These are phyloP conservation scores for Elegia similella DNA, from an alignment of 2,888 invertebrate genomes.

Conservation along the genomic window DNA sequence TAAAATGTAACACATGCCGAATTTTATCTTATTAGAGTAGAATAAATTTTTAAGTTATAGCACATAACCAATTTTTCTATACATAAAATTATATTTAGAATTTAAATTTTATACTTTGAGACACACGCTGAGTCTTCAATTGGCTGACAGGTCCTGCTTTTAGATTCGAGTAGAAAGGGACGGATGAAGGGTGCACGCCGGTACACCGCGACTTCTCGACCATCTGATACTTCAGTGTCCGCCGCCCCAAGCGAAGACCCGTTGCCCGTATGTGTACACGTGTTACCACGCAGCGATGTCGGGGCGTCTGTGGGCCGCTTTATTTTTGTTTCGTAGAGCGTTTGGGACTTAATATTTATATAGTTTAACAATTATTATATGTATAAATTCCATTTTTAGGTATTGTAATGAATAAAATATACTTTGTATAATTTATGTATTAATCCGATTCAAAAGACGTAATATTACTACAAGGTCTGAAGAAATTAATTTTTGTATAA, in stretches of 20 bases:
- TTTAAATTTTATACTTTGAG: conserved; percentile 4
- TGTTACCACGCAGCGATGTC: conserved; percentile 70
- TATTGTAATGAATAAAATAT: neutral
- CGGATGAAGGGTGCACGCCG: conserved; percentile 63
- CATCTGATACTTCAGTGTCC: conserved; percentile 74
- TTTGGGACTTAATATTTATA: conserved; percentile 4
- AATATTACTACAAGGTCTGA: no score
- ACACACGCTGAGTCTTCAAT: conserved; percentile 50
- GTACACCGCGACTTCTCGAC: conserved; percentile 73
- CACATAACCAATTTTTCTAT: neutral
- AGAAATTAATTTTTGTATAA: no score
- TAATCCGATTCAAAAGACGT: neutral
- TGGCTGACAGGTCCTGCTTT: conserved; percentile 80
- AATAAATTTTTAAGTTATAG: neutral
- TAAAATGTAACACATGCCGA: neutral
- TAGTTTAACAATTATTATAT: neutral
- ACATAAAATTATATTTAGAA: neutral
- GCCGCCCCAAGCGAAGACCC: conserved; percentile 77
- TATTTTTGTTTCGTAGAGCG: conserved; percentile 25
- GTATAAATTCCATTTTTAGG: neutral
- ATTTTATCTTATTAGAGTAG: neutral
- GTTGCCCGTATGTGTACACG: conserved; percentile 70
- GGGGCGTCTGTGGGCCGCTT: conserved; percentile 32
- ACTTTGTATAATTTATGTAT: neutral
- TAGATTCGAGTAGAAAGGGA: conserved; percentile 77